phyloP scores from a whole-genome alignment of 2,797 vertebrate genomes.

The Acanthis flammea region DNA sequence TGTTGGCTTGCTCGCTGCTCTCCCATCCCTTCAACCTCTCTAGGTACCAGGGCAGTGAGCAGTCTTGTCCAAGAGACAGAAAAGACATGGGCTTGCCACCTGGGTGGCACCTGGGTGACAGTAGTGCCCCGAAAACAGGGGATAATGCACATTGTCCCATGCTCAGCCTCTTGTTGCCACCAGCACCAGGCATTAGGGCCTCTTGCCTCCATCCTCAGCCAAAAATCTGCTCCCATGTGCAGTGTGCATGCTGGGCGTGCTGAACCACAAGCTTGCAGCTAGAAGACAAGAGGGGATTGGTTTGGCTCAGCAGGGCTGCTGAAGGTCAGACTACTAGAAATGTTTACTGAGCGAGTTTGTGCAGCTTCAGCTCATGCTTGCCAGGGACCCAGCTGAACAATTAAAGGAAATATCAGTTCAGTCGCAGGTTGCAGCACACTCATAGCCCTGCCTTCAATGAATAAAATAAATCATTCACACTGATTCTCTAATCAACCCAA shows the following conservation, averaged over 20 bases:
- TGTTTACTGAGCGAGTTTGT: background rate
- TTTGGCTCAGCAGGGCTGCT: background rate
- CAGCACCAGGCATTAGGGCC: background rate
- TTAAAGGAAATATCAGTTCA: slow-evolving; percentile 39
- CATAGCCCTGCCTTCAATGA: slow-evolving; percentile 28
- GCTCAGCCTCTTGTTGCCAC: background rate
- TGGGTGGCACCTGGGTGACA: background rate
- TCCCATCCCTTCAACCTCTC: background rate
- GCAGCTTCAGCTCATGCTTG: slow-evolving; percentile 6
- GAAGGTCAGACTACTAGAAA: background rate
- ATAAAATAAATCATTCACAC: slow-evolving; percentile 60
- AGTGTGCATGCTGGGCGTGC: background rate
- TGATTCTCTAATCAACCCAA: slow-evolving; percentile 59
- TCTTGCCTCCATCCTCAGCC: background rate
- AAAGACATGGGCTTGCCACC: background rate
- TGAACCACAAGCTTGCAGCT: background rate
- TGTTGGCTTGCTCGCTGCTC: background rate
- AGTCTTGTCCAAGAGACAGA: background rate
- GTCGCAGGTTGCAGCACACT: background rate
- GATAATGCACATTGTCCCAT: background rate
- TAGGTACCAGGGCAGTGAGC: background rate
- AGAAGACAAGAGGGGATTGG: background rate
- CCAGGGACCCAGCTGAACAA: slow-evolving; percentile 50
- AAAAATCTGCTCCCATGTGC: background rate
- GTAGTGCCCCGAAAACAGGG: background rate